A percentile compares a stretch with the other conserved stretches of the same genome.
Evolutionary conservation across 1,140 invertebrate genomes (phyloP).

Genomic region (Nylanderia fulva): DNA sequence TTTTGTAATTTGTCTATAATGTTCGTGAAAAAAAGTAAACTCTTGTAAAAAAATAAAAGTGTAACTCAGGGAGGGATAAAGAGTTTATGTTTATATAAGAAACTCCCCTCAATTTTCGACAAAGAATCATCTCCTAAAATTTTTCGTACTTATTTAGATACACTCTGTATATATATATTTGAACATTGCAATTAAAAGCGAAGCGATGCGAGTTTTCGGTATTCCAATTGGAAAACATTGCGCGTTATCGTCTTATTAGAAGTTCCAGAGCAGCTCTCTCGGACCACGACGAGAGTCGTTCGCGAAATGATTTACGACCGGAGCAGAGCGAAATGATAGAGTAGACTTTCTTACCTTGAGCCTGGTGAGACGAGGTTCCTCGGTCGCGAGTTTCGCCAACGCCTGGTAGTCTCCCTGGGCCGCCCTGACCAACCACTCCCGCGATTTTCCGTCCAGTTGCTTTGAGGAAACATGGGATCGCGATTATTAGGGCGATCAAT

Average conservation of each 20-base stretch:
- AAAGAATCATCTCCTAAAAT: too few species aligned
- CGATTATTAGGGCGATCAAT: constrained; percentile 66
- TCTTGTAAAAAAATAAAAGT: too few species aligned
- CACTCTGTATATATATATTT: neutral
- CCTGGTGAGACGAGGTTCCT: constrained; percentile 92
- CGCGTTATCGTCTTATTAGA: neutral
- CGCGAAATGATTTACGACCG: neutral
- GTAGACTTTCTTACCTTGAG: constrained; percentile 91
- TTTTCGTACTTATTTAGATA: too few species aligned
- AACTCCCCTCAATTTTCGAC: too few species aligned
- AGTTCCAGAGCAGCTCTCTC: neutral
- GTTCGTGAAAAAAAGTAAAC: too few species aligned
- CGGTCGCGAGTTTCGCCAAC: constrained; percentile 92
- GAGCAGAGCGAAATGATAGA: neutral
- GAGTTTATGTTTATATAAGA: too few species aligned
- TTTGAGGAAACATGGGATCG: constrained; percentile 72
- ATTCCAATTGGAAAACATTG: neutral
- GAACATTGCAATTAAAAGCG: neutral
- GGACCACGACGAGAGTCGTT: neutral
- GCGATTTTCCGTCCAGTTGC: constrained; percentile 89
- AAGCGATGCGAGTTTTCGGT: neutral
- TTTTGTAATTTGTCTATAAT: too few species aligned
- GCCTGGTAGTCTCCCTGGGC: constrained; percentile 94
- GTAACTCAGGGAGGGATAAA: too few species aligned
- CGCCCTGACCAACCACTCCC: constrained; percentile 94